Conservation (phyloP, 2,113 vertebrate genomes). For the Delphinapterus leucas region DNA sequence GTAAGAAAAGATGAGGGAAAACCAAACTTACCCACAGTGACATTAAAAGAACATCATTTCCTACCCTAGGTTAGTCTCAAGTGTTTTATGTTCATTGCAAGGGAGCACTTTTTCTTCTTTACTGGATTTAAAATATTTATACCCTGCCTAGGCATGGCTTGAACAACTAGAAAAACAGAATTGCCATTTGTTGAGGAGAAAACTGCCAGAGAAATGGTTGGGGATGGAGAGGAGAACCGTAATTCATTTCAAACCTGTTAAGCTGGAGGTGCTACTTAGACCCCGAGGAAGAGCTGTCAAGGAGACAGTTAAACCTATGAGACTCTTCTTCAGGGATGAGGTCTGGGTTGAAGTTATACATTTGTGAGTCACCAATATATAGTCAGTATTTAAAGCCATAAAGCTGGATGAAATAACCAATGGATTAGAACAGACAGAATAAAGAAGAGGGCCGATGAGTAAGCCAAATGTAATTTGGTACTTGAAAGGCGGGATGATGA, state of each 20-base stretch:
- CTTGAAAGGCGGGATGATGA: not conserved
- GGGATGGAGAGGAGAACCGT: not conserved
- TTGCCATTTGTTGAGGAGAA: not conserved
- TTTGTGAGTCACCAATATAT: not conserved
- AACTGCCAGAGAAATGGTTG: not conserved
- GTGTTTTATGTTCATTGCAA: not conserved
- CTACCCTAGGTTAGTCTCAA: not conserved
- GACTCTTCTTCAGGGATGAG: not conserved
- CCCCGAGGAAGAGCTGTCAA: not conserved
- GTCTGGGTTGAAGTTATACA: not conserved
- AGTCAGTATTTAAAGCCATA: not conserved
- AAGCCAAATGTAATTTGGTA: not conserved
- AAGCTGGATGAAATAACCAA: not conserved
- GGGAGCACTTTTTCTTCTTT: not conserved
- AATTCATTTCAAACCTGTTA: not conserved
- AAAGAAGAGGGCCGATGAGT: not conserved
- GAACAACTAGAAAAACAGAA: not conserved
- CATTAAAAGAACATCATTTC: not conserved
- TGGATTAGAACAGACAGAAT: not conserved
- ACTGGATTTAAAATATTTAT: constrained; percentile 32
- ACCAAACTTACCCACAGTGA: not conserved
- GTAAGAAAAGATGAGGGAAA: not conserved
- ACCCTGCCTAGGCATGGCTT: not conserved
- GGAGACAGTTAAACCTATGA: not conserved
- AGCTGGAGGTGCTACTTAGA: not conserved